phyloP scores from a whole-genome alignment of 2,113 vertebrate species.

The Aix galericulata region DNA sequence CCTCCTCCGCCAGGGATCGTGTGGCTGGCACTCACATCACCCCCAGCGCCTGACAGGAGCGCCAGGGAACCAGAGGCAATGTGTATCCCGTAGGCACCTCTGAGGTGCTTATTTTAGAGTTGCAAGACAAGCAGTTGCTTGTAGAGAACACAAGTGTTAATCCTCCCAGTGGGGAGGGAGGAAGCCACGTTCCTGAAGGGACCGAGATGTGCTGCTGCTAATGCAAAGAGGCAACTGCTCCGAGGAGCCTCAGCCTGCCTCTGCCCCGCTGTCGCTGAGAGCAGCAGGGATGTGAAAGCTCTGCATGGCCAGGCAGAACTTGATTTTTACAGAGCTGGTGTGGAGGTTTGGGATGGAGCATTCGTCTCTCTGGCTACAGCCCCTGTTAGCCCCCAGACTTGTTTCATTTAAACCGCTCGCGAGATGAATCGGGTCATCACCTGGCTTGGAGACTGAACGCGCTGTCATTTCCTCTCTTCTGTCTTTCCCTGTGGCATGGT shows the following conservation, averaged over 20 bases:
- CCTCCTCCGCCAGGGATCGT: background rate
- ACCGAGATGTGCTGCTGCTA: background rate
- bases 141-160: conserved; percentile 56
- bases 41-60: conserved; percentile 14
- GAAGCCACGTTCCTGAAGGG: conserved; percentile 23
- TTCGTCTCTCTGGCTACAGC: background rate
- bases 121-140: conserved; percentile 60
- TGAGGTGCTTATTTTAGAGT: conserved; percentile 48
- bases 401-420: background rate
- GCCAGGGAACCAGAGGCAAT: conserved; percentile 10
- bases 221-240: conserved; percentile 50
- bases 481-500: background rate
- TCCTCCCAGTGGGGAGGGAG: conserved; percentile 26
- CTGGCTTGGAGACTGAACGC: background rate
- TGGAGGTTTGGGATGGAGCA: background rate
- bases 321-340: background rate
- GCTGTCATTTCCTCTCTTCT: background rate
- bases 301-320: background rate
- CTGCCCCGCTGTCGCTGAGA: background rate
- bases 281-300: background rate
- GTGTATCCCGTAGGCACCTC: background rate
- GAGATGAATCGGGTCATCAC: background rate
- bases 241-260: background rate
- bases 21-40: conserved; percentile 30
- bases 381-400: background rate